Evolutionary conservation across 2,113 vertebrate species (phyloP), one percentile per base, ranked within the genome.

Genomic region (Equus przewalskii): DNA sequence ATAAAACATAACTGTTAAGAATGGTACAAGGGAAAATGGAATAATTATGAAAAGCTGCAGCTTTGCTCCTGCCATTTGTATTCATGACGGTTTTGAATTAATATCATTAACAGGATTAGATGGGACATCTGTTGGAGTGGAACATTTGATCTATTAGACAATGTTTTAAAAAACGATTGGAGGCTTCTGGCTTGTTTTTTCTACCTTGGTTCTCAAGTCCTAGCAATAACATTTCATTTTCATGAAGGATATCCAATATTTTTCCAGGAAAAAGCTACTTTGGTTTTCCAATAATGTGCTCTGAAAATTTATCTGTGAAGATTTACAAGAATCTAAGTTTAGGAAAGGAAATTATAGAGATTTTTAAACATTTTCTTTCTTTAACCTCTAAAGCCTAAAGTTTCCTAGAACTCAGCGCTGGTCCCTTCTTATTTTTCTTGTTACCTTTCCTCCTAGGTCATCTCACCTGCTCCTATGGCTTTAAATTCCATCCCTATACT

Each of bases 211-310:
- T 75, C n/a, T 84, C 51, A 60, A 79, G 19, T 65, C 9, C 72
- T 91, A 46, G 36, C 30, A 92, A 75, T n/a, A 64, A 51, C 21
- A 56, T 54, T 92, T 87, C 28, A 70, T 79, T 95, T 94, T 96
- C n/a, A 64, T 54, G 44, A 79, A 89, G 56, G 6, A 54, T 82
- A 83, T 18, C 54, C 75, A 16, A 36, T 94, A 67, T 73, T 87
- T 94, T 87, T 92, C 49, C 51, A 84, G 26, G 58, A 95, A 95
- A 73, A 93, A 96, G 12, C 26, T 56, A 69, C 14, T 94, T 89
- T 79, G 7, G 14, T 36, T 92, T 97, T 89, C 28, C 11, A 91
- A 24, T 95, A 86, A 79, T 64, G 18, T 65, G 13, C 26, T 89
- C 16, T 95, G 86, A 96, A 95, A 86, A 88, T 92, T n/a, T 83